Percentiles rank a stretch among this genome's conserved stretches.
These are phyloP conservation scores for Zaprionus ghesquierei DNA, from an alignment of 1,140 invertebrate genomes.

Conservation along the genomic window DNA sequence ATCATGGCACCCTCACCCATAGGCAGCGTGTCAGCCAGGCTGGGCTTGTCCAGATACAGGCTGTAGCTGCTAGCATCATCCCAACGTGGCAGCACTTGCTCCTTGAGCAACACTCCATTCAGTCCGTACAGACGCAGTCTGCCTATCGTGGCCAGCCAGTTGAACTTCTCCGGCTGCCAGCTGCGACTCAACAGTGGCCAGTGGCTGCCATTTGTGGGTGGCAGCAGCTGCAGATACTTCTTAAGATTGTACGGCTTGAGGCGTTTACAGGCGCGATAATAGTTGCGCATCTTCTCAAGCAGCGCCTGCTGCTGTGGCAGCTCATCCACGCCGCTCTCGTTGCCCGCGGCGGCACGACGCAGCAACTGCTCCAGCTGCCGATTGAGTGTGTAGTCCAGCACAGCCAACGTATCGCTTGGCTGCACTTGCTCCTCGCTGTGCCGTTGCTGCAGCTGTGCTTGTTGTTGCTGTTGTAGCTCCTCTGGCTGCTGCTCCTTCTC, in stretches of 20 bases:
- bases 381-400: constrained; percentile 63
- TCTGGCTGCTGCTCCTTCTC: constrained; percentile 14
- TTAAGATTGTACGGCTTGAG: constrained; percentile 77
- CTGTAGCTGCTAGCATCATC: constrained; percentile 65
- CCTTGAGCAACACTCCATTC: constrained; percentile 68
- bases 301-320: constrained; percentile 1
- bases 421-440: constrained; percentile 48
- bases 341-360: constrained; percentile 24
- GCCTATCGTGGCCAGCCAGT: constrained; percentile 67
- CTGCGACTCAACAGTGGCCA: constrained; percentile 67
- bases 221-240: constrained; percentile 68
- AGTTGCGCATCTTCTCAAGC: constrained; percentile 55
- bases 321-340: constrained; percentile 42
- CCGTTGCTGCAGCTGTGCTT: constrained; percentile 34
- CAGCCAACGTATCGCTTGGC: constrained; percentile 58
- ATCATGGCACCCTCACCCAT: constrained; percentile 77
- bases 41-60: constrained; percentile 72
- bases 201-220: constrained; percentile 42
- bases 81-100: constrained; percentile 73
- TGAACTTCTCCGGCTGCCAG: constrained; percentile 62
- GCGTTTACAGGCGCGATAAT: constrained; percentile 74
- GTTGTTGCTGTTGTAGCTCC: constrained; percentile 20
- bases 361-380: constrained; percentile 60
- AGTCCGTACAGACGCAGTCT: constrained; percentile 63
- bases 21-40: constrained; percentile 57